A percentile compares a stretch with the other conserved stretches of the same genome.
Evolutionary conservation across 2,113 vertebrate genomes (phyloP).

Genomic region (Pygathrix nemaeus): DNA sequence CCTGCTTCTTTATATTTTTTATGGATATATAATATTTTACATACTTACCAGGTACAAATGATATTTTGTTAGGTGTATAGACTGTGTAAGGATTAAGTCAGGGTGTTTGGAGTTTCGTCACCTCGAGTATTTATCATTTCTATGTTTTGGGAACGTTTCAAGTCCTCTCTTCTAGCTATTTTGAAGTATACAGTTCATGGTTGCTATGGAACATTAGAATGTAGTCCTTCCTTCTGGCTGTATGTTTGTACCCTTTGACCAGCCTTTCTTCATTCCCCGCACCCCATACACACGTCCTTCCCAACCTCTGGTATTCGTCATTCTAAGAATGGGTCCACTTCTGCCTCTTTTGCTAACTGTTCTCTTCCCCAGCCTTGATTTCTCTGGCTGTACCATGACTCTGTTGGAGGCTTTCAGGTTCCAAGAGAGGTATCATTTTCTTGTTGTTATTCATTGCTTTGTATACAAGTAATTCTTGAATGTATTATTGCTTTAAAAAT

Average conservation of each 20-base stretch:
- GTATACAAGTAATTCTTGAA: background rate
- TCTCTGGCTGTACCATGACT: background rate
- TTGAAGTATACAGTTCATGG: too few species aligned
- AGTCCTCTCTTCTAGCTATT: too few species aligned
- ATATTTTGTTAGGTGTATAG: too few species aligned
- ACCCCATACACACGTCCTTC: background rate
- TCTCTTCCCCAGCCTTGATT: background rate
- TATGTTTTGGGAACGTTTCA: too few species aligned
- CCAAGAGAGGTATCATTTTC: background rate
- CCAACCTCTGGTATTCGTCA: background rate
- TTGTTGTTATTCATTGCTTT: background rate
- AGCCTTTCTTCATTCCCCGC: background rate
- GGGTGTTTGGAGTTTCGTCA: too few species aligned
- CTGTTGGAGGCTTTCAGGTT: background rate
- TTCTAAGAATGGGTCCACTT: background rate
- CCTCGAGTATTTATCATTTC: too few species aligned
- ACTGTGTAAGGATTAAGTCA: too few species aligned
- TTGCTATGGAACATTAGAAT: too few species aligned
- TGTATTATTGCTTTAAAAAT: background rate
- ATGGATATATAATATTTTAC: too few species aligned
- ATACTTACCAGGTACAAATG: too few species aligned
- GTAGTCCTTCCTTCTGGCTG: background rate
- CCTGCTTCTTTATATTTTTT: background rate
- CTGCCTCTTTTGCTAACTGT: background rate
- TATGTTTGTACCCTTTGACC: background rate